Conservation (phyloP, 2,797 vertebrate genomes). For the Chloroceryle inda region DNA sequence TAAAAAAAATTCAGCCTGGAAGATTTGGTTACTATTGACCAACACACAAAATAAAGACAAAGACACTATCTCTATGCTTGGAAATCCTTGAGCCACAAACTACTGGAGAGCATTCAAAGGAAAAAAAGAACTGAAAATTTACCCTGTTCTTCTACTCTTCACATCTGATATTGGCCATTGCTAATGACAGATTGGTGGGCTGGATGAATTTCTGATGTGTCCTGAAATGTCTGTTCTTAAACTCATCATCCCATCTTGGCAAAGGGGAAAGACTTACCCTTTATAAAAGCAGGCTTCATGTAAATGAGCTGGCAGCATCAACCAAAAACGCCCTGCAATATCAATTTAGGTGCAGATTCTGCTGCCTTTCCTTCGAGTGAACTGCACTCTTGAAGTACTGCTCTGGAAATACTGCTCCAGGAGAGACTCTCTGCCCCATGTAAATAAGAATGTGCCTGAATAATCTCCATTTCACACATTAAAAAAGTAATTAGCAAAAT, state of each 20-base stretch:
- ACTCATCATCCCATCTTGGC: background rate
- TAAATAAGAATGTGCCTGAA: background rate
- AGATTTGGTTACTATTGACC: background rate
- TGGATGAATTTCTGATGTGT: background rate
- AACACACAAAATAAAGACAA: background rate
- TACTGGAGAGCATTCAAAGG: background rate
- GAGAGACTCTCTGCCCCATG: background rate
- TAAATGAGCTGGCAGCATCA: background rate
- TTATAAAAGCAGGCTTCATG: background rate
- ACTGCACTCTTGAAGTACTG: background rate
- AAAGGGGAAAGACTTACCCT: background rate
- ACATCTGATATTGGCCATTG: background rate
- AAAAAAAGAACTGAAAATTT: background rate
- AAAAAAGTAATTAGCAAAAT: background rate
- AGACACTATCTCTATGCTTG: background rate
- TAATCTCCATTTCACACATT: background rate
- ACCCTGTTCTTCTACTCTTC: background rate
- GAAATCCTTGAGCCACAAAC: background rate
- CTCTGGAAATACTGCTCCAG: background rate
- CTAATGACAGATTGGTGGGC: background rate
- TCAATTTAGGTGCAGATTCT: background rate
- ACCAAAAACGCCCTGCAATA: background rate
- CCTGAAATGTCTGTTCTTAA: background rate
- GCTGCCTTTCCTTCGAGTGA: background rate
- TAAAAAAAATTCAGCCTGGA: background rate